Base-by-base conservation (phyloP, 1,140 invertebrate species). In the Danaus plexippus region DNA sequence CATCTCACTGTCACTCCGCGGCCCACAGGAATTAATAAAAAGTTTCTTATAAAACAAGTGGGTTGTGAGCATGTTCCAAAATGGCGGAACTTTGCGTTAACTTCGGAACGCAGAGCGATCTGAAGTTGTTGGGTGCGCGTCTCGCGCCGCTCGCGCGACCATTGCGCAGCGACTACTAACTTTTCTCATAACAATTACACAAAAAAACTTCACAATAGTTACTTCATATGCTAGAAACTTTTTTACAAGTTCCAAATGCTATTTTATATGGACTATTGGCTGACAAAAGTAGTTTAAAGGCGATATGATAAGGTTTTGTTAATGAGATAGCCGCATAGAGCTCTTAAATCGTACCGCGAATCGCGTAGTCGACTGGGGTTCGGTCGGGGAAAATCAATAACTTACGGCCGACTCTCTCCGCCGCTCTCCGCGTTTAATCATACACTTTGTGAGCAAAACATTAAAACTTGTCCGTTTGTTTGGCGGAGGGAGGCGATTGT, bases 21-120 rank as follows among this genome's bases (percentile, higher is more conserved):
- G 85, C 83, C 85, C 79, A 83, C 86, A 85, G 84, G 86, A 88
- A 88, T 88, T 88, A 88, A 87, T 88, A 88, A 88, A 88, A 88
- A 88, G 87, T 88, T 88, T 88, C 87, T 88, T 88, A 87, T 85
- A 87, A 88, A 88, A 88, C 87, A 88, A 88, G 87, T 88, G 84
- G 87, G 85, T 87, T 86, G 87, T 85, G 87, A 88, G 87, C 87
- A 88, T 88, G 86, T 88, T 85, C 86, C 85, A 88, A 88, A 88
- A 88, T 88, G 87, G 87, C 85, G 87, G 87, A 88, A 88, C 85
- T 88, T 88, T 78, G 85, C 75, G 85, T 85, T 86, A 88, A 88
- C 84, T 88, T 88, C 85, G 86, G 79, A 84, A 87, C 87, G 82
- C 79, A 82, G 79, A 87, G 76, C 84, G 80, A 74, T 72, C 80